Conservation (phyloP, 2,888 invertebrate genomes). For the Tachina grossa region DNA sequence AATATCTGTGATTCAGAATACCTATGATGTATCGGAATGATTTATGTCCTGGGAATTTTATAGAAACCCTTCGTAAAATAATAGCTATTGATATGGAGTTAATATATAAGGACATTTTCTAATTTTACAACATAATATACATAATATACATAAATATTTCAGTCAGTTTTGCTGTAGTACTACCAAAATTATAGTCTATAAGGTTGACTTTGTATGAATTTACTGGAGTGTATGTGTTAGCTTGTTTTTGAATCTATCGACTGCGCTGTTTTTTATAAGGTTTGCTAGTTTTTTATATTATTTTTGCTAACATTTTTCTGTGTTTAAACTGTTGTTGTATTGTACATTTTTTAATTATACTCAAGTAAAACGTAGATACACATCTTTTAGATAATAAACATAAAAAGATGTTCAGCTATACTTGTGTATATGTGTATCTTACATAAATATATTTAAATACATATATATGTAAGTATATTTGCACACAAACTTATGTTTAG, state of each 20-base stretch:
- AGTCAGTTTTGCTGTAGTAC: no score
- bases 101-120: no score
- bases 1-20: no score
- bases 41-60: no score
- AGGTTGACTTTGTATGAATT: conserved; percentile 15
- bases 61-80: no score
- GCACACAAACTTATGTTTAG: no score
- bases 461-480: conserved; percentile 4
- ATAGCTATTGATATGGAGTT: no score
- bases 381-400: conserved; percentile 82
- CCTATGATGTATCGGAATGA: no score
- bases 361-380: conserved; percentile 80
- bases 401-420: conserved; percentile 77
- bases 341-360: conserved; percentile 80
- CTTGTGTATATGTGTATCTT: not conserved
- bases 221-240: conserved; percentile 10
- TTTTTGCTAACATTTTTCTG: conserved; percentile 16
- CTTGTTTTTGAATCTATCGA: conserved; percentile 10
- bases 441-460: no score
- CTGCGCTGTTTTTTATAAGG: conserved; percentile 33
- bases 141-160: no score
- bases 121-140: not conserved
- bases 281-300: conserved; percentile 46
- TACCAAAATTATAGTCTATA: no score
- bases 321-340: conserved; percentile 71